A percentile compares a stretch with the other conserved stretches of the same genome.
phyloP scores from a whole-genome alignment of 1,140 invertebrate species.

The Ceratina calcarata region DNA sequence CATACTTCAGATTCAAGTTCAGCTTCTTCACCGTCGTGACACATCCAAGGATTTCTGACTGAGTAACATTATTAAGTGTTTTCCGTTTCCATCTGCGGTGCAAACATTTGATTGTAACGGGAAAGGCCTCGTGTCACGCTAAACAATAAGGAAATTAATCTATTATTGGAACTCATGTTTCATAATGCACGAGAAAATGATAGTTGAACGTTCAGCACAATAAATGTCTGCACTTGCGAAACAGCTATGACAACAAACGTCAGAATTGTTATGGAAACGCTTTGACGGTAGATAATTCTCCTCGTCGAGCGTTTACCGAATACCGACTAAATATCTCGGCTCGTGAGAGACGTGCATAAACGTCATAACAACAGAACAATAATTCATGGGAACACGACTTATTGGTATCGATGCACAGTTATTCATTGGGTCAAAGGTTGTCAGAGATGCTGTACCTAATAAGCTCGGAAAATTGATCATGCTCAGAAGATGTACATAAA shows the following conservation, averaged over 20 bases:
- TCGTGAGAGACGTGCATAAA: not conserved
- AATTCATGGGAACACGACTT: not conserved
- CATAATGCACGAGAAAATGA: not conserved
- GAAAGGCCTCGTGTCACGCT: too few relatives aligned
- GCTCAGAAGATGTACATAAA: not conserved
- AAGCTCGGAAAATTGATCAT: not conserved
- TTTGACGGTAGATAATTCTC: not conserved
- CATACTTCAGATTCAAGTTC: not conserved
- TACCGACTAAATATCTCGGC: not conserved
- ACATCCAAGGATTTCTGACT: not conserved
- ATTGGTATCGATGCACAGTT: not conserved
- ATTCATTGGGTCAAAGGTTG: not conserved
- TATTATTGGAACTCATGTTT: too few relatives aligned
- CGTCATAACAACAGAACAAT: conserved; percentile 16
- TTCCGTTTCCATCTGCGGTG: too few relatives aligned
- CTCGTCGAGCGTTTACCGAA: not conserved
- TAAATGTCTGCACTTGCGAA: not conserved
- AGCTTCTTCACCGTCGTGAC: not conserved
- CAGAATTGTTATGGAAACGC: not conserved
- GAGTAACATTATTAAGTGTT: too few relatives aligned
- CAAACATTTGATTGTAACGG: not conserved
- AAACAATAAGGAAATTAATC: too few relatives aligned
- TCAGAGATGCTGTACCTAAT: not conserved
- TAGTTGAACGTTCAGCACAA: not conserved
- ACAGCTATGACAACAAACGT: not conserved